Percentiles rank a stretch among this genome's conserved stretches.
phyloP scores from a whole-genome alignment of 2,797 vertebrate genomes.

The Euthynnus affinis region DNA sequence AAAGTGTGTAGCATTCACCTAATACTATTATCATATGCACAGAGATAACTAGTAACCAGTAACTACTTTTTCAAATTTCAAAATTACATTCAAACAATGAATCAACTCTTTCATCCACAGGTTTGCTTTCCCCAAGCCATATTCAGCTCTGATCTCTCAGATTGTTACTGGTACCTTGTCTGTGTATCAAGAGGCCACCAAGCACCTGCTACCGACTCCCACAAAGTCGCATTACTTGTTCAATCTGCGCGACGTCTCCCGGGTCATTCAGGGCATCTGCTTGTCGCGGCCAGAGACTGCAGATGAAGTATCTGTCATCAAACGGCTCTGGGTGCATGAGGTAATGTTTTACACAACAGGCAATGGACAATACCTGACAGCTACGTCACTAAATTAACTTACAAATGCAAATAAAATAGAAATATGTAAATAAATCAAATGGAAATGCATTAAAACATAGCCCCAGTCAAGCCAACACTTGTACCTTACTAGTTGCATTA shows the following conservation, averaged over 20 bases:
- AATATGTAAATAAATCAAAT: neutral
- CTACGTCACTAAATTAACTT: neutral
- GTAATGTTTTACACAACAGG: constrained; percentile 70
- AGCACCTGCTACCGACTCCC: constrained; percentile 92
- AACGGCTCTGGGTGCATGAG: constrained; percentile 95
- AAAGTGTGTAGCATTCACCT: neutral
- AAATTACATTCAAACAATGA: constrained; percentile 2
- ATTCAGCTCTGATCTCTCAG: constrained; percentile 85
- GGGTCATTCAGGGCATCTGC: constrained; percentile 94
- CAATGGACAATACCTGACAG: neutral
- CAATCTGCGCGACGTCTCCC: constrained; percentile 93
- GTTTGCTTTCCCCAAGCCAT: constrained; percentile 88
- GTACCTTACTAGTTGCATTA: neutral
- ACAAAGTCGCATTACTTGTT: constrained; percentile 95
- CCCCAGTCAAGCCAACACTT: neutral
- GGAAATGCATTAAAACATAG: neutral
- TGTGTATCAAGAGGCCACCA: constrained; percentile 91
- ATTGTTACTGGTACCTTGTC: constrained; percentile 88
- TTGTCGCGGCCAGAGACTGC: constrained; percentile 91
- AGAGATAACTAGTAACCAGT: neutral
- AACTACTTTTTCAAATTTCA: neutral
- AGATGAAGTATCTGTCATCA: constrained; percentile 85
- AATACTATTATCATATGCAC: no score
- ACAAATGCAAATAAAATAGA: neutral
- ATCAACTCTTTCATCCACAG: constrained; percentile 73